Conservation (phyloP, 1,140 invertebrate species). For the Drosophila saltans region DNA sequence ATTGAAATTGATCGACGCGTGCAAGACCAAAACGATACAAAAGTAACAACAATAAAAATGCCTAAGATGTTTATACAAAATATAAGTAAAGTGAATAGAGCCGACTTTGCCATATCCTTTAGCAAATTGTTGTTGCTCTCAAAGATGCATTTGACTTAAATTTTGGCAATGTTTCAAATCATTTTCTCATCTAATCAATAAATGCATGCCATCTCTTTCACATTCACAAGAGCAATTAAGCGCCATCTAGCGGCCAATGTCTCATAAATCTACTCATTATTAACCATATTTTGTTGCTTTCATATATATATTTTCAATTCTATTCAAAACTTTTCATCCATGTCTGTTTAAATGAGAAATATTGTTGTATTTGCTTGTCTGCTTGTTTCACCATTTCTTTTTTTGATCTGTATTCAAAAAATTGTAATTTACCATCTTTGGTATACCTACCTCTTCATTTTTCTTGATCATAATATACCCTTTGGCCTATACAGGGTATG, state of each 20-base stretch:
- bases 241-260: neutral
- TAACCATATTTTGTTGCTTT: too few species aligned
- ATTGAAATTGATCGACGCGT: conserved; percentile 66
- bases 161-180: neutral
- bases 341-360: too few species aligned
- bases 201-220: neutral
- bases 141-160: too few species aligned
- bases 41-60: conserved; percentile 23
- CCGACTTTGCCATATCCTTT: neutral
- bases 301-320: too few species aligned
- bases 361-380: too few species aligned
- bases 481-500: neutral
- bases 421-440: too few species aligned
- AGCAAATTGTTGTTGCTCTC: too few species aligned
- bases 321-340: too few species aligned
- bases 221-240: neutral
- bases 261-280: neutral
- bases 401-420: too few species aligned
- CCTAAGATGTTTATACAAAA: neutral
- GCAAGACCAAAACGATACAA: conserved; percentile 49
- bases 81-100: neutral
- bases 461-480: neutral
- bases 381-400: too few species aligned
- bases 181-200: neutral
- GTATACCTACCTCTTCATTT: too few species aligned